Percentiles rank a stretch among this genome's conserved stretches.
phyloP scores from a whole-genome alignment of 2,113 vertebrate species.

The Meriones unguiculatus region DNA sequence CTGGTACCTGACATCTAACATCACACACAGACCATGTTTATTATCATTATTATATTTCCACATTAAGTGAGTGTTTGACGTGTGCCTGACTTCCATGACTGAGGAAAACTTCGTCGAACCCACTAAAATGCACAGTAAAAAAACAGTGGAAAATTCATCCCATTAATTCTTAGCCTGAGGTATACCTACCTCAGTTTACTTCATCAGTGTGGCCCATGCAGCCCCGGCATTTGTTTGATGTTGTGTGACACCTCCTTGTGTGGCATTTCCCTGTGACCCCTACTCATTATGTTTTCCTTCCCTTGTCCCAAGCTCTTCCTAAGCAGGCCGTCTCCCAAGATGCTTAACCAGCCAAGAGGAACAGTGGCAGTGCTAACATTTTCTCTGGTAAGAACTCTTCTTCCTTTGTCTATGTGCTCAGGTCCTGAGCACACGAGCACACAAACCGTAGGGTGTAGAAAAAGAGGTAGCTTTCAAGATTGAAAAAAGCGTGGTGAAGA shows the following conservation, averaged over 20 bases:
- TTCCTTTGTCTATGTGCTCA: background rate
- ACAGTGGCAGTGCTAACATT: background rate
- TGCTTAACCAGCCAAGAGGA: background rate
- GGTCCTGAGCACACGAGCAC: background rate
- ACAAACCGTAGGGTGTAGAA: background rate
- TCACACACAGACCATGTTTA: background rate
- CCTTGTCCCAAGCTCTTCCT: background rate
- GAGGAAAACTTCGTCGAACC: background rate
- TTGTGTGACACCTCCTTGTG: rapidly evolving
- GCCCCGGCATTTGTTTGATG: background rate
- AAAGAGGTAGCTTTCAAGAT: background rate
- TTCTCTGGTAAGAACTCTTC: background rate
- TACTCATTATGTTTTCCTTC: background rate
- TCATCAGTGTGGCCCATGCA: background rate
- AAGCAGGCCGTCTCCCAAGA: background rate
- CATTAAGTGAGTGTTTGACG: background rate
- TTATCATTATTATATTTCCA: background rate
- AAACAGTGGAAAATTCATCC: background rate
- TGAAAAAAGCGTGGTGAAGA: background rate
- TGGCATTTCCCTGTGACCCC: background rate
- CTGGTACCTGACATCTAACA: background rate
- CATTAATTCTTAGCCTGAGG: background rate
- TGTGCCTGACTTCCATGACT: background rate
- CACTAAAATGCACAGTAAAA: background rate
- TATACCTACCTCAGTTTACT: background rate